Base-by-base conservation (phyloP, 1,140 invertebrate genomes). In the Onthophagus taurus region DNA sequence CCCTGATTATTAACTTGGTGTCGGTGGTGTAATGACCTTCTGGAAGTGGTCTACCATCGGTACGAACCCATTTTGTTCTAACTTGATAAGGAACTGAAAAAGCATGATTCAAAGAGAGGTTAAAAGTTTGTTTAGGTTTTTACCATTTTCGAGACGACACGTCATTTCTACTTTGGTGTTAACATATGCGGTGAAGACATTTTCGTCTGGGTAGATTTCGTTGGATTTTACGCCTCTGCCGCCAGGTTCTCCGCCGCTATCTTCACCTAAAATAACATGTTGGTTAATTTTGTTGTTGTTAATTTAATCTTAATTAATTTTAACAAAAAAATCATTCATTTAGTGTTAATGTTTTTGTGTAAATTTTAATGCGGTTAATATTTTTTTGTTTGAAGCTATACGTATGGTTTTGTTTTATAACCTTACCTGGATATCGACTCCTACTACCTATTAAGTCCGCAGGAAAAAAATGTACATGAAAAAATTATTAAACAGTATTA, bases 161-260 rank as follows among this genome's bases (percentile, higher is more conserved):
- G 69, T 64, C 4, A 87, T 65, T 53, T 78, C 75, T 0, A 80
- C 80, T 44, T 72, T 70, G 7, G 74, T 76, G 8, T 82, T 82
- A 9, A 72, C 63, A n/a, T 72, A 71, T 11, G 83, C 77, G 14
- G 59, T 60, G 47, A 68, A 67, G 34, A 47, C 49, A 13, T 33
- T 9, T n/a, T 35, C 23, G 5, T 45, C 29, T 8, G 34, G 39
- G 13, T 19, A 31, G 16, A 33, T 43, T 41, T 51, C 52, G 19
- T 49, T 48, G 37, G 51, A 43, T 29, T 33, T 46, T 12, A 39
- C 30, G 12, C 35, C 23, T 7, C 11, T 11, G 43, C 18, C 12
- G 48, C 46, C 18, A 44, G 23, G 37, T 47, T 38, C 14, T 16
- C 33, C 16, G 33, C 31, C 51, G 3, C 47, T 37, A 48, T 55